A percentile compares a stretch with the other conserved stretches of the same genome.
phyloP scores from a whole-genome alignment of 2,797 vertebrate species.

The Chromis chromis region DNA sequence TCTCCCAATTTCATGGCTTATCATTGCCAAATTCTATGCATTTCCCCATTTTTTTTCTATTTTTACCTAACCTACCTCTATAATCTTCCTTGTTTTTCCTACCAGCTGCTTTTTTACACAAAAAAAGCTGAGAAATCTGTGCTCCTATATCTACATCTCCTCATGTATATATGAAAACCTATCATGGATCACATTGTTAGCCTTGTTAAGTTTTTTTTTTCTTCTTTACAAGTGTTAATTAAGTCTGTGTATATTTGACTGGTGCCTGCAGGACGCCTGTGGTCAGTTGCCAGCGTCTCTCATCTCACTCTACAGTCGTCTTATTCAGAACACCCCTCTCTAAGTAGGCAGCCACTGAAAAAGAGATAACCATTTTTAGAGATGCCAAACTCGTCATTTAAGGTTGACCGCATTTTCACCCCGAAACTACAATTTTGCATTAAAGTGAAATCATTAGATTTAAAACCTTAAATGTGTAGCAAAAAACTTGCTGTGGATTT shows the following conservation, averaged over 20 bases:
- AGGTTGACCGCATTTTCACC: constrained; percentile 6
- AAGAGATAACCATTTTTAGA: constrained; percentile 22
- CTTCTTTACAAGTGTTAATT: constrained; percentile 71
- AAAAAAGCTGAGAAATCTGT: not conserved
- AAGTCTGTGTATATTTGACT: constrained; percentile 79
- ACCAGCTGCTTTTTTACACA: not conserved
- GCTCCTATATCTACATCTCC: constrained; percentile 3
- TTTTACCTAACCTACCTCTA: not conserved
- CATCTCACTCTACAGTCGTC: constrained; percentile 73
- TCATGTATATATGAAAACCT: constrained; percentile 34
- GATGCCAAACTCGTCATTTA: constrained; percentile 39
- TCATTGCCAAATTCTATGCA: not conserved
- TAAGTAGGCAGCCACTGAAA: constrained; percentile 39
- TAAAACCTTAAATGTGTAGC: constrained; percentile 31
- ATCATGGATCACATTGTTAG: constrained; percentile 56
- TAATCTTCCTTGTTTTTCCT: not conserved
- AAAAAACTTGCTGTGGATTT: constrained; percentile 11
- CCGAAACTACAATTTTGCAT: constrained; percentile 15
- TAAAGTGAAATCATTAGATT: constrained; percentile 23
- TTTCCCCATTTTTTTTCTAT: no score
- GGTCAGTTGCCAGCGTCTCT: constrained; percentile 72
- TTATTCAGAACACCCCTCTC: constrained; percentile 63
- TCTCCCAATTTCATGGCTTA: not conserved
- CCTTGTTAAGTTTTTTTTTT: constrained; percentile 59
- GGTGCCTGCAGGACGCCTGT: constrained; percentile 79